Evolutionary conservation across 92 coral and sea anemone genomes (phyloP).

Genomic region (Porites divaricata): DNA sequence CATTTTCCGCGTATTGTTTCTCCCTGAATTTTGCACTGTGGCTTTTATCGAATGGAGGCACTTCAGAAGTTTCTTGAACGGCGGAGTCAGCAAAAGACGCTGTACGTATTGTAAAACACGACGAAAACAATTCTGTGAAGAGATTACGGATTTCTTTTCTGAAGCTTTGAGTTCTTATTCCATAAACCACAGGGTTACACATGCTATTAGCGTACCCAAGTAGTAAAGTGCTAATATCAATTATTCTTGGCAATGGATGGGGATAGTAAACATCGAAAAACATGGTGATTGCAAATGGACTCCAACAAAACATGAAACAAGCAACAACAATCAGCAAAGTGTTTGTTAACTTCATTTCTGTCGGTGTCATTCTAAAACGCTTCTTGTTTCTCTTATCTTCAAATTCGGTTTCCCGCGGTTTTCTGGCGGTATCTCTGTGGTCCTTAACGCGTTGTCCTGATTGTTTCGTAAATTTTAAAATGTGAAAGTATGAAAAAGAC

Average conservation of each 20-base stretch:
- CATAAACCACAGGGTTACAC: constrained; percentile 80
- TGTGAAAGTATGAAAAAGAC: constrained; percentile 65
- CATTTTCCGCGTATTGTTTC: neutral
- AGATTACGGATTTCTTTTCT: constrained; percentile 42
- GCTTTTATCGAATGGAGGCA: neutral
- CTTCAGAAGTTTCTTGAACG: neutral
- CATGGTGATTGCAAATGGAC: constrained; percentile 83
- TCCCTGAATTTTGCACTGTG: neutral
- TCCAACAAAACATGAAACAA: constrained; percentile 76
- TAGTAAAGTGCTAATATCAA: constrained; percentile 71
- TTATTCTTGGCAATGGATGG: constrained; percentile 61
- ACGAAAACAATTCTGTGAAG: constrained; percentile 10
- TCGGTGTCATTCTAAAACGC: constrained; percentile 31
- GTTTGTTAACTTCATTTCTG: constrained; percentile 63
- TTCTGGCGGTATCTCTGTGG: neutral
- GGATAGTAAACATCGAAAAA: constrained; percentile 63
- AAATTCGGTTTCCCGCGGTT: neutral
- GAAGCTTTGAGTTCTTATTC: constrained; percentile 66
- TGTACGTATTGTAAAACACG: neutral
- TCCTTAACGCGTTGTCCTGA: constrained; percentile 34
- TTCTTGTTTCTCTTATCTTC: neutral
- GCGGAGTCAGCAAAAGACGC: neutral
- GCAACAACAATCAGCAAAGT: constrained; percentile 72
- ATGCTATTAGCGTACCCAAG: constrained; percentile 79
- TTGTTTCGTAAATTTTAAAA: constrained; percentile 49